Conservation (phyloP, 1,140 invertebrate genomes). For the Oppia nitens region DNA sequence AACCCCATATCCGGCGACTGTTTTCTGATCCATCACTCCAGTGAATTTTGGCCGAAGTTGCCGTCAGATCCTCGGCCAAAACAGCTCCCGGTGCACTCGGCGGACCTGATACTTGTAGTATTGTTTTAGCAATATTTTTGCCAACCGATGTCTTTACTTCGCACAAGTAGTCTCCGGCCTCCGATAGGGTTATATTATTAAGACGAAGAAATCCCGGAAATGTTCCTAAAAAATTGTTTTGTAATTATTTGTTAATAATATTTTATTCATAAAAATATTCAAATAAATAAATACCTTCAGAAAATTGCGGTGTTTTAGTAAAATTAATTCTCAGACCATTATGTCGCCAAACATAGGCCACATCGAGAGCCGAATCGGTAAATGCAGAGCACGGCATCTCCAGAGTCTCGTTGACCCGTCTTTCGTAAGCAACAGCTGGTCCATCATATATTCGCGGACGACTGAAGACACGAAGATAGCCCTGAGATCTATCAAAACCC, state of each 20-base stretch:
- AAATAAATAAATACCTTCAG: slow-evolving; percentile 32
- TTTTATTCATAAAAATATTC: too few relatives aligned
- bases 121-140: slow-evolving; percentile 47
- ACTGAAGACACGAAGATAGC: slow-evolving; percentile 41
- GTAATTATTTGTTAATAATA: too few relatives aligned
- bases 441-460: slow-evolving; percentile 47
- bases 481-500: slow-evolving; percentile 58
- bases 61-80: slow-evolving; percentile 46
- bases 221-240: slow-evolving; percentile 6
- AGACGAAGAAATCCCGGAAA: slow-evolving; percentile 49
- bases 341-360: slow-evolving; percentile 75
- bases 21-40: slow-evolving; percentile 80
- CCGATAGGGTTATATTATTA: slow-evolving; percentile 59
- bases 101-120: slow-evolving; percentile 41
- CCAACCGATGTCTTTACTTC: slow-evolving; percentile 72
- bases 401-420: slow-evolving; percentile 48
- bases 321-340: slow-evolving; percentile 52
- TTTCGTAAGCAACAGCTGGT: slow-evolving; percentile 43
- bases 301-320: slow-evolving; percentile 25
- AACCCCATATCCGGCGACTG: slow-evolving; percentile 52
- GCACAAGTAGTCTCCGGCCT: slow-evolving; percentile 74
- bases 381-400: slow-evolving; percentile 59
- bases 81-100: slow-evolving; percentile 32
- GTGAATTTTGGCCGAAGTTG: slow-evolving; percentile 52
- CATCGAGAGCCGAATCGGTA: slow-evolving; percentile 60